A percentile compares a stretch with the other conserved stretches of the same genome.
Conservation (phyloP, 2,113 vertebrate species). For the Amphiprion percula region DNA sequence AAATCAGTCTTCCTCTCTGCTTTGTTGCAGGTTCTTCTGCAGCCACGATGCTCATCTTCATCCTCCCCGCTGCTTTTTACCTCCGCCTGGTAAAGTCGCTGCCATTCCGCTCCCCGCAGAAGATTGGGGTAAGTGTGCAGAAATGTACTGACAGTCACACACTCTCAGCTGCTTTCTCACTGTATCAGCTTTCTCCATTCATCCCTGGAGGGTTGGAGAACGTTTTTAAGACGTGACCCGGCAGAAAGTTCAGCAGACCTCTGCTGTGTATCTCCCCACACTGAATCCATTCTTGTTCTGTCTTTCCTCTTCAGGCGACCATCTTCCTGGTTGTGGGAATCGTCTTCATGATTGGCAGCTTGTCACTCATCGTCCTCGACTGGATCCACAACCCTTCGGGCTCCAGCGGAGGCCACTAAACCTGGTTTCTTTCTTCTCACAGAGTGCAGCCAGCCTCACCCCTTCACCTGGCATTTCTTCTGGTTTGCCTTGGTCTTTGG, state of each 20-base stretch:
- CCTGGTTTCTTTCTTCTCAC: background rate
- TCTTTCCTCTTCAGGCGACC: conserved; percentile 84
- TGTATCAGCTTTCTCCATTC: conserved; percentile 37
- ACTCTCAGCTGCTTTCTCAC: conserved; percentile 31
- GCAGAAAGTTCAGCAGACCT: background rate
- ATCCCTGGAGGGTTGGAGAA: background rate
- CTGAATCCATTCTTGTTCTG: conserved; percentile 37
- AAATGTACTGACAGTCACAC: conserved; percentile 3
- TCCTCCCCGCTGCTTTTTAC: conserved; percentile 96
- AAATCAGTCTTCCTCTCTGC: background rate
- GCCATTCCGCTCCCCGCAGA: conserved; percentile 90
- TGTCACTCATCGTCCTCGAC: conserved; percentile 93
- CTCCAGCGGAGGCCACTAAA: conserved; percentile 80
- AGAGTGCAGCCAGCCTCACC: conserved; percentile 34
- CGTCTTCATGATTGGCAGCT: conserved; percentile 95
- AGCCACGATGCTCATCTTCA: conserved; percentile 97
- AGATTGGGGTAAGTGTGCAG: conserved; percentile 90
- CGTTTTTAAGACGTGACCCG: background rate
- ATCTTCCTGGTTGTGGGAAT: conserved; percentile 92
- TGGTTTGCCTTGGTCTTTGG: background rate
- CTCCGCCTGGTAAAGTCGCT: conserved; percentile 92
- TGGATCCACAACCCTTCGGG: conserved; percentile 93
- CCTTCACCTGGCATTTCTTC: background rate
- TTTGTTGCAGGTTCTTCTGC: conserved; percentile 90
- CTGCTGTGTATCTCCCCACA: conserved; percentile 5